A percentile compares a stretch with the other conserved stretches of the same genome.
Evolutionary conservation across 2,113 vertebrate species (phyloP).

Genomic region (Sprattus sprattus): DNA sequence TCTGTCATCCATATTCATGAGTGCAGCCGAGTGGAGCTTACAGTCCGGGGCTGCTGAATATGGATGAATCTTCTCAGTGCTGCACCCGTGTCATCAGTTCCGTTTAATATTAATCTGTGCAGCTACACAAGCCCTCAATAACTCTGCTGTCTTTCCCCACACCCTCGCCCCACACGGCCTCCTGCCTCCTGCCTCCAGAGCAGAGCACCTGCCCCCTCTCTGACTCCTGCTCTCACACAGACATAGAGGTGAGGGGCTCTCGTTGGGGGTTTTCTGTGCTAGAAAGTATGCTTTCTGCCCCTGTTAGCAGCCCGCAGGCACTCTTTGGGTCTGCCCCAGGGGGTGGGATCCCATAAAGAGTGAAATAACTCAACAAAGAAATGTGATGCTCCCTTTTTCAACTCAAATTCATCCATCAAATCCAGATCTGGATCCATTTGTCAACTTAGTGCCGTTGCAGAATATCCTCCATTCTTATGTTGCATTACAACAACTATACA

Average conservation of each 20-base stretch:
- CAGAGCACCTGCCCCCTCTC: constrained; percentile 46
- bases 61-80: constrained; percentile 53
- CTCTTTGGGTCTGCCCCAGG: too few relatives aligned
- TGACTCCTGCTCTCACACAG: background rate
- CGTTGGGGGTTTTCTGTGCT: background rate
- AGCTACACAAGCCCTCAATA: constrained; percentile 45
- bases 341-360: too few relatives aligned
- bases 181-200: constrained; percentile 17
- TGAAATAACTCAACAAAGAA: too few relatives aligned
- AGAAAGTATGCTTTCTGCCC: background rate
- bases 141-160: background rate
- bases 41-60: constrained; percentile 54
- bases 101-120: constrained; percentile 60
- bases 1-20: constrained; percentile 57
- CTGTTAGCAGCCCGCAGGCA: too few relatives aligned
- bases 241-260: background rate
- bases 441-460: too few relatives aligned
- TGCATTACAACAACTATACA: too few relatives aligned
- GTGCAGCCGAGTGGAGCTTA: constrained; percentile 47
- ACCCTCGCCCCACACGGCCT: constrained; percentile 21
- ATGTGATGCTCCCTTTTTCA: too few relatives aligned
- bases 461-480: too few relatives aligned
- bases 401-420: too few relatives aligned
- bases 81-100: constrained; percentile 52
- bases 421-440: too few relatives aligned